Conservation (phyloP, 2,113 vertebrate species). For the Petromus typicus region DNA sequence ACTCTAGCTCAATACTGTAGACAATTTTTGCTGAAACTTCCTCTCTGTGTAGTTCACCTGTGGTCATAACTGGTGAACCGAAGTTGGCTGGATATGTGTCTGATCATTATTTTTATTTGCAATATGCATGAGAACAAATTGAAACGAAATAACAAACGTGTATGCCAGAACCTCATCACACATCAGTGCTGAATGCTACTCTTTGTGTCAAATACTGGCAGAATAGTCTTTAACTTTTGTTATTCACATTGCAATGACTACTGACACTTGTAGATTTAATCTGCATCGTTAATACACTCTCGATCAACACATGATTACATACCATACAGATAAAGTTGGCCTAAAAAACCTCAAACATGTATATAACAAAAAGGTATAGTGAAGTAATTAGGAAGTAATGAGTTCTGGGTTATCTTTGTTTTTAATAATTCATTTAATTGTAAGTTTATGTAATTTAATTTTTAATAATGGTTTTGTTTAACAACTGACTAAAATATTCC, state of each 20-base stretch:
- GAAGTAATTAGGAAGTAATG: neutral
- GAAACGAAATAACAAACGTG: neutral
- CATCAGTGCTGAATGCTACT: neutral
- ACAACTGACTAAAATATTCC: slow-evolving; percentile 25
- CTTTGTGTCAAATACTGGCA: neutral
- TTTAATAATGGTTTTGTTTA: slow-evolving; percentile 15
- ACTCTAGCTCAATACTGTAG: neutral
- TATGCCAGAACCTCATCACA: neutral
- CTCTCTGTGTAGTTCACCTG: neutral
- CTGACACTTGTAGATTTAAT: neutral
- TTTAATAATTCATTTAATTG: slow-evolving; percentile 7
- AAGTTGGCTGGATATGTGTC: neutral
- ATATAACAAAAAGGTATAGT: neutral
- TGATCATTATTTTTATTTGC: neutral
- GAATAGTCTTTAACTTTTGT: neutral
- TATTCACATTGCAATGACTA: neutral
- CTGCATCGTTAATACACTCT: neutral
- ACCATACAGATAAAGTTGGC: neutral
- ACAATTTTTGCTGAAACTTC: neutral
- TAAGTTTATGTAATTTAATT: neutral
- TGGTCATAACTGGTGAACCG: neutral
- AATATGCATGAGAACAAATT: neutral
- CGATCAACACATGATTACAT: neutral
- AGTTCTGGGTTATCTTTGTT: neutral
- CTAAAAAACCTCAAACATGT: neutral